Base-by-base conservation (phyloP, 23 tunicate species). In the Halocynthia aurantium region DNA sequence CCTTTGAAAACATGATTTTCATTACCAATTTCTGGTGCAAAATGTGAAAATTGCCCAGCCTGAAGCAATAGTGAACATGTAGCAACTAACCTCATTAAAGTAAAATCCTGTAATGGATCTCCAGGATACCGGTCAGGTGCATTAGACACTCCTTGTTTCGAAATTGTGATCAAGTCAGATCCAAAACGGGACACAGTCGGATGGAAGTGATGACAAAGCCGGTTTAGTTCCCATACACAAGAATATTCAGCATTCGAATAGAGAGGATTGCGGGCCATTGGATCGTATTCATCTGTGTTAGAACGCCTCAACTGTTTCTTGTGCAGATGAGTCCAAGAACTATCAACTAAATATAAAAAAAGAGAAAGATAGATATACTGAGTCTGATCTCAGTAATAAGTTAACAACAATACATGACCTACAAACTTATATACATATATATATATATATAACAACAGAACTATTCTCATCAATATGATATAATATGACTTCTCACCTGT, bases 261-360 rank as follows among this genome's bases (percentile, higher is more conserved):
- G 15, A 55, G 86, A 5, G 97, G 97, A 50, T 81, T 85, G 6
- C 91, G 54, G 22, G 67, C 73, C 52, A 77, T 57, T 6, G 97
- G 86, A 65, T 91, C 82, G 54, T 91, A 91, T 8, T 50, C 76
- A 6, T 57, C 52, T n/a, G 62, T n/a, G n/a, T 62, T 74, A 8
- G 78, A 20, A 21, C 57, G 78, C 10, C 54, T 54, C 70, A 72
- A 53, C 2, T 53, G 17, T 19, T 80, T 77, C 18, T 62, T 52
- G 64, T 78, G 84, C 51, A 84, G 69, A 83, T 89, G 96, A 8
- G 84, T 81, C 96, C 96, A 89, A 8, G 97, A 77, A 21, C 51
- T 70, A 8, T 50, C 75, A 31, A 31, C 44, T 31, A 4, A 1
- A 31, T n/a, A n/a, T n/a, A 31, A 31, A 31, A 31, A 31, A 31